These are phyloP conservation scores for Heterodera filipjevi DNA, from an alignment of 2,888 invertebrate genomes.

Conservation along the genomic window DNA sequence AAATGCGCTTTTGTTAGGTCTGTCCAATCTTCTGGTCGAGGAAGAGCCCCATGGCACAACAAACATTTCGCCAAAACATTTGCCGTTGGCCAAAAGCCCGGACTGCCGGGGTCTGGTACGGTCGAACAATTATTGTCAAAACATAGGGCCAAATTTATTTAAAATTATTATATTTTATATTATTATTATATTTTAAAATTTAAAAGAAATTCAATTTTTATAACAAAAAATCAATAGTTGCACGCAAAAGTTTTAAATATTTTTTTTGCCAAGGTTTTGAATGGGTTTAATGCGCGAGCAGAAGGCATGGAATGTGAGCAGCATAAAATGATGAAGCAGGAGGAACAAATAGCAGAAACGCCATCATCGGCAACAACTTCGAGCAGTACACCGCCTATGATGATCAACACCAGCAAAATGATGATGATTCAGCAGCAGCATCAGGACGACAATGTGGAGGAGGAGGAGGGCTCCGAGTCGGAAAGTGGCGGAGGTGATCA, in stretches of 20 bases:
- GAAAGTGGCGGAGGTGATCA: neutral
- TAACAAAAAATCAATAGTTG: too few species aligned
- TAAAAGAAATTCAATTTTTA: too few species aligned
- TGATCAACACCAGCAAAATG: neutral
- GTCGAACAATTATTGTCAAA: neutral
- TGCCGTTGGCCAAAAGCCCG: conserved; percentile 29
- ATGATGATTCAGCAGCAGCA: too few species aligned
- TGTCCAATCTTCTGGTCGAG: neutral
- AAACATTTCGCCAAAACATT: conserved; percentile 13
- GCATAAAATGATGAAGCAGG: neutral
- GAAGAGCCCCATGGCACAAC: neutral
- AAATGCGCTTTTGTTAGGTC: neutral
- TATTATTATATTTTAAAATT: neutral
- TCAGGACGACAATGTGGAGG: neutral
- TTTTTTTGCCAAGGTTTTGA: neutral
- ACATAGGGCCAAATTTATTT: neutral
- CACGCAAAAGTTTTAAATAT: too few species aligned
- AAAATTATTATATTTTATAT: neutral
- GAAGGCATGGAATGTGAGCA: neutral
- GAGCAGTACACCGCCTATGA: conserved; percentile 3
- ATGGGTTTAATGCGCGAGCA: neutral
- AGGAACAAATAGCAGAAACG: neutral
- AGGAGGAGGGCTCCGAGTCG: conserved; percentile 18
- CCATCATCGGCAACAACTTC: neutral
- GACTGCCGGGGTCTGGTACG: conserved; percentile 26